phyloP scores from a whole-genome alignment of 2,113 vertebrate species.

The Mus spicilegus region DNA sequence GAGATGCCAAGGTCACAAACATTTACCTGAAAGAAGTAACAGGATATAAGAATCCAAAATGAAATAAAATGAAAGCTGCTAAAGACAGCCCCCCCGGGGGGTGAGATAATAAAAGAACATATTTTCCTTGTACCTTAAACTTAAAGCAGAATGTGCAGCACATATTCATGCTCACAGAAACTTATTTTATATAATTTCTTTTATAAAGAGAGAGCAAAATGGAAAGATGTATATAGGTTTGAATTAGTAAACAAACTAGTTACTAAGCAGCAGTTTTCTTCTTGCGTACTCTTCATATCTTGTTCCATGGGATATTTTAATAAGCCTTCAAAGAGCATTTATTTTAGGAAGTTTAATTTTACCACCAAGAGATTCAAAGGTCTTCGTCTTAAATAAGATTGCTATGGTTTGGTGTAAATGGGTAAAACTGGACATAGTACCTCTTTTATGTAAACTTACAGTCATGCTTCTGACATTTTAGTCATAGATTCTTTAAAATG shows the following conservation, averaged over 20 bases:
- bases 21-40: constrained; percentile 59
- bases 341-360: constrained; percentile 33
- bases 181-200: background rate
- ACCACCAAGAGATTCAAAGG: background rate
- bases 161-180: background rate
- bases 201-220: constrained; percentile 19
- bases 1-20: constrained; percentile 41
- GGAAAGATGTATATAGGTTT: constrained; percentile 38
- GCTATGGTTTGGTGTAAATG: constrained; percentile 46
- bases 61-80: constrained; percentile 45
- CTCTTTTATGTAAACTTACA: background rate
- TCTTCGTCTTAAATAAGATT: background rate
- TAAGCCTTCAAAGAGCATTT: constrained; percentile 4
- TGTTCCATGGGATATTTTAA: background rate
- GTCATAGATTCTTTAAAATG: constrained; percentile 44
- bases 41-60: constrained; percentile 47
- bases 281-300: background rate
- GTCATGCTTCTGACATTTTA: constrained; percentile 15
- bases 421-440: constrained; percentile 42
- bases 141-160: constrained; percentile 43
- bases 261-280: background rate
- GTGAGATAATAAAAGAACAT: background rate
- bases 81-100: background rate
- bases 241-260: constrained; percentile 33
- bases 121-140: constrained; percentile 44